phyloP scores from a whole-genome alignment of 1,140 invertebrate genomes.

The Trypoxylus dichotomus region DNA sequence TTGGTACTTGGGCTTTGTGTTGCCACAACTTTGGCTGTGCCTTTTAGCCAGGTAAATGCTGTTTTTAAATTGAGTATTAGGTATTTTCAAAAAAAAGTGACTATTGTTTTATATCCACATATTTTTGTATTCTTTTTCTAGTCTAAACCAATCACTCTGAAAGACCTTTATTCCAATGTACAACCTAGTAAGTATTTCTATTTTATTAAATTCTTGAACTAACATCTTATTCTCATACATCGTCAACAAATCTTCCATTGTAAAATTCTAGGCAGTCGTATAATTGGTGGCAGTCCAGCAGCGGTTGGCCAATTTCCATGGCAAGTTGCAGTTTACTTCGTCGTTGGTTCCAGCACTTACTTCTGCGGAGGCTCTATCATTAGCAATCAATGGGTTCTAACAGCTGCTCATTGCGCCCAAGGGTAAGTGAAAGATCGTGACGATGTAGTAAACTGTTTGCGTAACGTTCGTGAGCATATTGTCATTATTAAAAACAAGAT shows the following conservation, averaged over 20 bases:
- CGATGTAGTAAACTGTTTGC: background rate
- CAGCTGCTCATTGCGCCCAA: slow-evolving; percentile 46
- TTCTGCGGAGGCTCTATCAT: slow-evolving; percentile 47
- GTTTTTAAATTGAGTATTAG: background rate
- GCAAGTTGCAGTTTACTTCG: slow-evolving; percentile 41
- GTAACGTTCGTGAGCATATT: too few species aligned
- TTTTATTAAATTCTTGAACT: background rate
- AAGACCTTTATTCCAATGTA: background rate
- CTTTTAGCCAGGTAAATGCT: background rate
- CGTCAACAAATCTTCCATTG: background rate
- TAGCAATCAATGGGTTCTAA: slow-evolving; percentile 45
- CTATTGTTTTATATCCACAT: too few species aligned
- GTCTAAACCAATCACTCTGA: background rate
- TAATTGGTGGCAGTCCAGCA: slow-evolving; percentile 35
- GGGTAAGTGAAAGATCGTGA: slow-evolving; percentile 27
- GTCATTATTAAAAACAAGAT: too few species aligned
- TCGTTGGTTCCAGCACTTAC: background rate
- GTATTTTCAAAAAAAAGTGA: background rate
- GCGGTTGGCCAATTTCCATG: slow-evolving; percentile 36
- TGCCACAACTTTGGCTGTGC: background rate
- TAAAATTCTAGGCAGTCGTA: slow-evolving; percentile 30
- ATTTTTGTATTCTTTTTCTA: background rate
- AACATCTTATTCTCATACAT: too few species aligned
- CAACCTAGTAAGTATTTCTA: background rate
- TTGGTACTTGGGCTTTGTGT: background rate